Base-by-base conservation (phyloP, 2,113 vertebrate species). In the Panthera leo region DNA sequence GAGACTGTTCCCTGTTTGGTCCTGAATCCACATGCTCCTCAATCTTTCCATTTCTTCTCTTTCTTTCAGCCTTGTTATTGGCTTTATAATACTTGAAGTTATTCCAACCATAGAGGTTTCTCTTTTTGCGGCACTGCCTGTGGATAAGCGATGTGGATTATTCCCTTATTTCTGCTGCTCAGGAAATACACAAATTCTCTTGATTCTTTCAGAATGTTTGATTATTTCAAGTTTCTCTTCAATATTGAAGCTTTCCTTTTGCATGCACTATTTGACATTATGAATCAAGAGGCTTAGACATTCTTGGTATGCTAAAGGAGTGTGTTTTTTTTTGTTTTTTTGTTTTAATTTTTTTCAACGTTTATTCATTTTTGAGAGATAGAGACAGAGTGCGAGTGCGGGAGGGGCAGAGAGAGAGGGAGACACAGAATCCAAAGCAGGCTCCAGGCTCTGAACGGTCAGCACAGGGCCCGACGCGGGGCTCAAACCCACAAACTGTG, bases 221-320 rank as follows among this genome's bases (percentile, higher is more conserved):
- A 82, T 48, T 89, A 67, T 71, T 45, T 88, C 53, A 76, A 96
- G 82, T 34, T 87, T 86, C 91, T 96, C 75, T 86, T 90, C 31
- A 67, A 3, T 83, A 70, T 29, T 39, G 48, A 92, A 48, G 21
- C 25, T 80, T 85, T 91, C 61, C 55, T 91, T 75, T 68, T 55
- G 53, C 14, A 90, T 39, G 27, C 34, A n/a, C 16, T 89, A 16
- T 70, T 71, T 83, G 87, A 21, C 34, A 75, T 45, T 65, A 63
- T 63, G 2, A 96, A 85, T 67, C 11, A 63, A 85, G 39, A 51
- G 67, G 31, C 11, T 93, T 75, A 80, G 45, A n/a, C 27, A 58
- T 55, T 16, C 18, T 63, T n/a, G 36, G 16, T 78, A 67, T 87
- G 21, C 25, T 88, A 12, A 85, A 91, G 67, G 70, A 75, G 31